Evolutionary conservation across 37 sponge, comb jelly and placozoan genomes (phyloP), one percentile per base, ranked within the genome.

Genomic region (Beroe ovata): DNA sequence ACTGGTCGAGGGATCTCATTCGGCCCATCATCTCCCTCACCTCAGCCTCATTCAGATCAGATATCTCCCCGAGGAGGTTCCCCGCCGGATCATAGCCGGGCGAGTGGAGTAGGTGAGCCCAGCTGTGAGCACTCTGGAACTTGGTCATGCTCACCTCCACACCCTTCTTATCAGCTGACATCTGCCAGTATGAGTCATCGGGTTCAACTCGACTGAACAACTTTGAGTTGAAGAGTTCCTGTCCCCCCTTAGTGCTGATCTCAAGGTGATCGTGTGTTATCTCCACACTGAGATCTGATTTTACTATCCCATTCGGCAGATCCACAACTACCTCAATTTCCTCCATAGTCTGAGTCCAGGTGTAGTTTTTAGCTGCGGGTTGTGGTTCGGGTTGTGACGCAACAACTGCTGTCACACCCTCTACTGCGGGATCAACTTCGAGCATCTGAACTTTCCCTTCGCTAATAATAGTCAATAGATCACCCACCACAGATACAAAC

Each of bases 11-110:
- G 1, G 84, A 77, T 29, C n/a, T 35, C 84, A 77, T 39, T 25
- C 84, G 35, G 29, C 54, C 38, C 54, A 39, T 77, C 41, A 77
- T 40, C 22, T 19, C 28, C 84, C 54, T 8, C 28, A 77, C 54
- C 28, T 77, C 84, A 42, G 35, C 84, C 54, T 39, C 84, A 41
- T 54, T 77, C 28, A 77, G 84, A 54, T 77, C 84, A 18, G 84
- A 77, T 2, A 77, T 40, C 54, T 39, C 22, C 16, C 26, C 22
- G 22, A 77, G 42, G 47, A 77, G 84, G 47, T 77, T 77, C n/a
- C 84, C 84, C 23, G 84, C 3, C 25, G 42, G 84, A 29, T 77
- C 84, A 29, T 42, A 77, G 28, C 38, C 38, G 47, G 84, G 84
- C 4, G 84, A 28, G 42, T 77, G 54, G n/a, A 42, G 23, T 2